Base-by-base conservation (phyloP, 2,888 invertebrate genomes). In the Limnephilus marmoratus region DNA sequence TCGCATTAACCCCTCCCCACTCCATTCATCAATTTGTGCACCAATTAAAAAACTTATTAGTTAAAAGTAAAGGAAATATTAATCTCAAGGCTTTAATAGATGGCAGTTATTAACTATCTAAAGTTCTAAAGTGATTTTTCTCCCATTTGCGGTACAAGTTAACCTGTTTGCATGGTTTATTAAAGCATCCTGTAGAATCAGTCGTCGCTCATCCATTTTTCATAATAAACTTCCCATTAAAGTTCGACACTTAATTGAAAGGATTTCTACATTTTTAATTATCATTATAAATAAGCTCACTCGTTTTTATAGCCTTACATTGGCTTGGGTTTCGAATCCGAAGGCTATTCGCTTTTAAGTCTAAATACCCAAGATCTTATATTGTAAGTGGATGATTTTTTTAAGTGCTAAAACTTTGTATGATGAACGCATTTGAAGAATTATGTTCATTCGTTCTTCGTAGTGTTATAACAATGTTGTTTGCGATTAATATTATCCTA, bases 211-310 rank as follows among this genome's bases (percentile, higher is more conserved):
- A 37, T 85, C 82, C n/a, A 85, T 85, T 53, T 87, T 53, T 49
- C n/a, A 87, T 68, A 68, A 68, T 87, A 15, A 68, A 87, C 29
- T 87, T 68, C 68, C 68, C 87, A 87, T 87, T 87, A 87, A 87
- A 24, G 53, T 24, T 68, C 31, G 31, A 29, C 68, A 24, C 31
- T 68, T 68, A 68, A 87, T 87, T 87, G 87, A 87, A 87, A 87
- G 87, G 87, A 87, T 87, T 87, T 68, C 68, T 34, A 87, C 87
- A 68, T 87, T 68, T 87, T 87, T 87, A 68, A 87, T 87, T 87
- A 68, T 29, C 68, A 68, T 87, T n/a, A 53, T 87, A 68, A 87
- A 87, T 68, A 34, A 68, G 24, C 18, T 87, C 34, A 18, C 53
- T 13, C 53, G 68, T 29, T 45, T 24, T 68, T 68, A n/a, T 29